Evolutionary conservation across 2,888 invertebrate genomes (phyloP).

Genomic region (Conchocele bisecta): DNA sequence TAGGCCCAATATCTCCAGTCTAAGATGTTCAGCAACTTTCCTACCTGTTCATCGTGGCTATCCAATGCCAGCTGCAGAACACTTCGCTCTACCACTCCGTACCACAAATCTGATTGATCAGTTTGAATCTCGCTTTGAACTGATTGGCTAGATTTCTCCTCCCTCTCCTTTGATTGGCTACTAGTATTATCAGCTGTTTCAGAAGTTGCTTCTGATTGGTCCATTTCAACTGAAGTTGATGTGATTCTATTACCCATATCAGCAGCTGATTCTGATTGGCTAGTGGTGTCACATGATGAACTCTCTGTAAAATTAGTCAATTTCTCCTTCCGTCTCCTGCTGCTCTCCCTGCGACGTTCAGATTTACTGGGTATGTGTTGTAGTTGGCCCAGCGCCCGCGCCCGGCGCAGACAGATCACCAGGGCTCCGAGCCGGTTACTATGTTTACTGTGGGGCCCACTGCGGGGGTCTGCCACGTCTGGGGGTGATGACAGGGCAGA

Average conservation of each 20-base stretch:
- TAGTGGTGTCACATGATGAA: not conserved
- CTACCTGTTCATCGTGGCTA: conserved; percentile 86
- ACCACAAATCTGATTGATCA: conserved; percentile 83
- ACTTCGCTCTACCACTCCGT: conserved; percentile 85
- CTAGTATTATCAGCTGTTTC: not conserved
- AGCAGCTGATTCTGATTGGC: conserved; percentile 2
- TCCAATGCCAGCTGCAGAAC: conserved; percentile 85
- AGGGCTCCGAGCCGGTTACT: conserved; percentile 69
- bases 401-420: conserved; percentile 77
- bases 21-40: conserved; percentile 7
- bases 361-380: conserved; percentile 16
- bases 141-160: not conserved
- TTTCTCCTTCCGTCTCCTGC: not conserved
- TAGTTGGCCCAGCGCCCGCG: conserved; percentile 72
- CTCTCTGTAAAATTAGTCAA: not conserved
- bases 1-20: no score
- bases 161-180: not conserved
- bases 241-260: not conserved
- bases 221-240: not conserved
- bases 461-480: not conserved
- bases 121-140: not conserved
- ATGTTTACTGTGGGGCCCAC: no score
- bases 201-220: not conserved
- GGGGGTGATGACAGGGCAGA: not conserved
- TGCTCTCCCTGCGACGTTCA: not conserved